A percentile compares a stretch with the other conserved stretches of the same genome.
Conservation (phyloP, 2,888 invertebrate species). For the Aethes cnicana region DNA sequence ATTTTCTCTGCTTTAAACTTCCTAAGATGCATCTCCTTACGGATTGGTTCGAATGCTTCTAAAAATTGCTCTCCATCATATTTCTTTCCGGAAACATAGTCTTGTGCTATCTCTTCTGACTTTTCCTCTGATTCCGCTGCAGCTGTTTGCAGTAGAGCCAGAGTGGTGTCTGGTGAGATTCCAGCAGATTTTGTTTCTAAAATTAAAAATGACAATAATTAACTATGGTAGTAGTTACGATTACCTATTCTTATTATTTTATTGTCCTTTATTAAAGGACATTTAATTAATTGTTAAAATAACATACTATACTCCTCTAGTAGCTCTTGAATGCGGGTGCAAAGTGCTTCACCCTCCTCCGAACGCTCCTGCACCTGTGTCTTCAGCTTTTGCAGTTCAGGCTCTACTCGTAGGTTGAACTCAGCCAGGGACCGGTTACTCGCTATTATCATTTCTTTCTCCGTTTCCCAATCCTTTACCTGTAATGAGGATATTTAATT, state of each 20-base stretch:
- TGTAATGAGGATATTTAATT: constrained; percentile 59
- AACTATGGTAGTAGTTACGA: no score
- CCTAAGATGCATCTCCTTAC: constrained; percentile 84
- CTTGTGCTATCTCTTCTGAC: constrained; percentile 91
- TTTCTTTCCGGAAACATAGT: constrained; percentile 88
- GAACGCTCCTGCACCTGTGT: constrained; percentile 86
- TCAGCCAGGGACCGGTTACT: constrained; percentile 96
- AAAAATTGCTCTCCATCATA: constrained; percentile 91
- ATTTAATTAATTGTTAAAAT: no score
- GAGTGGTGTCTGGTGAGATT: constrained; percentile 91
- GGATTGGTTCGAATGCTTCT: constrained; percentile 89
- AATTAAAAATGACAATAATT: background rate
- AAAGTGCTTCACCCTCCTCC: constrained; percentile 85
- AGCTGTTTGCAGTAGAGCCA: constrained; percentile 94
- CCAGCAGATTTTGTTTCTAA: constrained; percentile 89
- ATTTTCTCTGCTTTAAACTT: constrained; percentile 97
- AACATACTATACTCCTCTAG: constrained; percentile 89
- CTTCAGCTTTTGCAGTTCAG: constrained; percentile 89
- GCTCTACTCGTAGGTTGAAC: constrained; percentile 93
- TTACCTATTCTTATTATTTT: no score
- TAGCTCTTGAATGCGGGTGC: constrained; percentile 88
- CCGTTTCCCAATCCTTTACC: constrained; percentile 90
- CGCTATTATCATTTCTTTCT: constrained; percentile 93
- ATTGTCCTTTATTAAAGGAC: no score
- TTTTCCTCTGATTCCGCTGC: constrained; percentile 96